Conservation (phyloP, 2,113 vertebrate species). For the Agapornis roseicollis region DNA sequence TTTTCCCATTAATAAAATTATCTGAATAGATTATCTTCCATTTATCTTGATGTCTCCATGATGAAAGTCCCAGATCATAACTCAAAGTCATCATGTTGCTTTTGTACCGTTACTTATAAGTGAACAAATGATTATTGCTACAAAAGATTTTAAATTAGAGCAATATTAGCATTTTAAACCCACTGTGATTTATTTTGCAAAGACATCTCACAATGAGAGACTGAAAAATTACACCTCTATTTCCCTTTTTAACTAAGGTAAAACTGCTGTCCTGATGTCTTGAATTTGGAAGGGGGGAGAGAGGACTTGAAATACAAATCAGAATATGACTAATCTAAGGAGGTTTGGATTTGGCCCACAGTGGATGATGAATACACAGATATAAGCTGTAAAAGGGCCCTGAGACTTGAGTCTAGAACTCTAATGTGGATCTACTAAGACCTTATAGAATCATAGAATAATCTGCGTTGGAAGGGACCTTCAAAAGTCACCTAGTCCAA, state of each 20-base stretch:
- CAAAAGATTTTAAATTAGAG: not conserved
- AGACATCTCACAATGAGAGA: not conserved
- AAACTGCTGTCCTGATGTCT: not conserved
- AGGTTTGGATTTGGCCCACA: not conserved
- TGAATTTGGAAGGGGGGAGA: not conserved
- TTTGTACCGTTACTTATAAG: not conserved
- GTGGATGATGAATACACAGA: not conserved
- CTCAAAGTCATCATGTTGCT: slow-evolving; percentile 1
- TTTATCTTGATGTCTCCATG: slow-evolving; percentile 23
- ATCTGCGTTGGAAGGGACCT: not conserved
- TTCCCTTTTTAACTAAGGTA: not conserved
- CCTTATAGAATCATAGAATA: not conserved
- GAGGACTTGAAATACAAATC: not conserved
- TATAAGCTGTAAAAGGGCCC: not conserved
- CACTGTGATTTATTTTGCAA: slow-evolving; percentile 32
- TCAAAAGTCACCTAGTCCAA: not conserved
- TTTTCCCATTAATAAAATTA: slow-evolving; percentile 56
- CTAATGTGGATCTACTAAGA: not conserved
- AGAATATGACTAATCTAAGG: not conserved
- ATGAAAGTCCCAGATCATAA: slow-evolving; percentile 28
- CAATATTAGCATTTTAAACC: slow-evolving; percentile 14
- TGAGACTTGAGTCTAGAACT: not conserved
- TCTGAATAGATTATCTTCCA: slow-evolving; percentile 20
- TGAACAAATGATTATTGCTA: slow-evolving; percentile 20
- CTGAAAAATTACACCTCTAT: not conserved